Evolutionary conservation across 37 sponge, comb jelly and placozoan species (phyloP).

Genomic region (Beroe forskalii): DNA sequence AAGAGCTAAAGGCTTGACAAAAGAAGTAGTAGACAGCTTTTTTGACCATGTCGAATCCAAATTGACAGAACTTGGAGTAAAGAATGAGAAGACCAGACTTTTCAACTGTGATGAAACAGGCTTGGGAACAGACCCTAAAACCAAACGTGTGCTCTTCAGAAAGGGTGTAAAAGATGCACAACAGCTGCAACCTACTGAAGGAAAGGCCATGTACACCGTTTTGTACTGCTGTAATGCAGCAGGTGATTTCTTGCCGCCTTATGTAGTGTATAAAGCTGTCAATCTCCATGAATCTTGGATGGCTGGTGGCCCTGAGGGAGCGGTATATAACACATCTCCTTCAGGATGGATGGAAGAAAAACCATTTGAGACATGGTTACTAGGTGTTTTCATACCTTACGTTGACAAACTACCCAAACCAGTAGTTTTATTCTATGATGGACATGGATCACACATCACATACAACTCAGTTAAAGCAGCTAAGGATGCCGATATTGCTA

Average conservation of each 20-base stretch:
- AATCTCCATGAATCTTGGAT: slow-evolving; percentile 68
- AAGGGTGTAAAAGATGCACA: not conserved
- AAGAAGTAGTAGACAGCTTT: not conserved
- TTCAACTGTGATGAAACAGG: slow-evolving; percentile 2
- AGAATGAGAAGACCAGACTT: not conserved
- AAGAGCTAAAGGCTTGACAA: not conserved
- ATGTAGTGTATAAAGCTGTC: slow-evolving; percentile 73
- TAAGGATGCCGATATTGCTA: slow-evolving; percentile 43
- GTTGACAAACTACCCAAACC: too few relatives aligned
- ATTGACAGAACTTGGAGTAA: not conserved
- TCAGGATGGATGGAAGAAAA: slow-evolving; percentile 72
- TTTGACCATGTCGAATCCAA: not conserved
- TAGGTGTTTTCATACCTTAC: slow-evolving; percentile 64
- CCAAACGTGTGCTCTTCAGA: not conserved
- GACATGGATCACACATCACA: slow-evolving; percentile 70
- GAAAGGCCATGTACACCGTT: slow-evolving; percentile 58
- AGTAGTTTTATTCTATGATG: slow-evolving; percentile 73
- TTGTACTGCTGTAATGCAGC: slow-evolving; percentile 66
- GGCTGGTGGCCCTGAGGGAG: slow-evolving; percentile 69
- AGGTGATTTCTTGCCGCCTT: slow-evolving; percentile 69
- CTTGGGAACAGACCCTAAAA: not conserved
- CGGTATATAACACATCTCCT: slow-evolving; percentile 60
- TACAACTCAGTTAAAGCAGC: slow-evolving; percentile 63
- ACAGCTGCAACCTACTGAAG: not conserved
- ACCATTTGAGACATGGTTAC: slow-evolving; percentile 68